Evolutionary conservation across 1,140 invertebrate species (phyloP).

Genomic region (Coelopa frigida): DNA sequence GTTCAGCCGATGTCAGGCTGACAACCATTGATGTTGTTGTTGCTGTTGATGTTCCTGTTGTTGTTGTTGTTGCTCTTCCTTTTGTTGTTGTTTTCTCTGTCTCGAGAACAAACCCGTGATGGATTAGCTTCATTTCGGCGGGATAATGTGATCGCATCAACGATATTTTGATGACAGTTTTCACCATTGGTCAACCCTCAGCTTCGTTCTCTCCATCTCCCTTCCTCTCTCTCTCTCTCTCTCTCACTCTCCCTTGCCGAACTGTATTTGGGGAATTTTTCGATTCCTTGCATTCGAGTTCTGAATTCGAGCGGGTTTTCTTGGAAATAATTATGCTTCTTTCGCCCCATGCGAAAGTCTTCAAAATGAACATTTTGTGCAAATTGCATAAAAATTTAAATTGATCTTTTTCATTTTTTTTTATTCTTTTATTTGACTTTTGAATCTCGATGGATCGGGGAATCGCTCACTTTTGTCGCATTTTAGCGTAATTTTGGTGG

Average conservation of each 20-base stretch:
- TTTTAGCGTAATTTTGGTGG: slow-evolving; percentile 9
- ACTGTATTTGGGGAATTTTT: slow-evolving; percentile 9
- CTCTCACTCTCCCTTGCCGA: not conserved
- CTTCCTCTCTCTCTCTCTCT: slow-evolving; percentile 31
- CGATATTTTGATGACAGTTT: slow-evolving; percentile 23
- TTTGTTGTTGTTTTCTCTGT: no score
- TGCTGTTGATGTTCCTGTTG: no score
- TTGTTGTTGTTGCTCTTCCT: no score
- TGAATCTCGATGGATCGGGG: no score
- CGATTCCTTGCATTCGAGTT: not conserved
- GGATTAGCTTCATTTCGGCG: slow-evolving; percentile 40
- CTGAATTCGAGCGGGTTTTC: slow-evolving; percentile 17
- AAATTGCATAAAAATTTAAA: slow-evolving; percentile 45
- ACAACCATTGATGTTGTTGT: no score
- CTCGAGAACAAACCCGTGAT: no score
- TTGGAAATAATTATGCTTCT: slow-evolving; percentile 43
- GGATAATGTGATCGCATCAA: slow-evolving; percentile 40
- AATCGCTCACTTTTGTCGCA: not conserved
- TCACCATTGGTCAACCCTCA: not conserved
- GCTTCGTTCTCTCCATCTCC: not conserved
- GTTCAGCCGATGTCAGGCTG: no score
- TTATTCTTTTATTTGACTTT: not conserved
- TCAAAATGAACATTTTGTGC: slow-evolving; percentile 44
- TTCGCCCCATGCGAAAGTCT: slow-evolving; percentile 31
- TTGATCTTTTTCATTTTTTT: slow-evolving; percentile 15